Percentiles rank a stretch among this genome's conserved stretches.
Evolutionary conservation across 2,888 invertebrate genomes (phyloP).

Genomic region (Macroteleia sp.): DNA sequence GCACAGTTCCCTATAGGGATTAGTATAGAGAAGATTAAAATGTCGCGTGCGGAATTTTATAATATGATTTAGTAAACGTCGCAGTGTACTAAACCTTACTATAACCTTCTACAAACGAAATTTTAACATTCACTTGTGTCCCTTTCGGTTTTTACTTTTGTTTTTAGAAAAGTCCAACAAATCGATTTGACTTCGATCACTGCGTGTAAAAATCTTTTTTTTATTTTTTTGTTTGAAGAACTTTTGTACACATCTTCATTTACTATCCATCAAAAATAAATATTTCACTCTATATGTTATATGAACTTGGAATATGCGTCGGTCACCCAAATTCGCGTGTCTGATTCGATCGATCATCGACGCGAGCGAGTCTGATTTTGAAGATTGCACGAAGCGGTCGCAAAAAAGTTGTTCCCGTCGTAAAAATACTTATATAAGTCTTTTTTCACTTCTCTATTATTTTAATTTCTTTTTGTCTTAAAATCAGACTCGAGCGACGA

Average conservation of each 20-base stretch:
- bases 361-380: constrained; percentile 52
- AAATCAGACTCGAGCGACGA: constrained; percentile 61
- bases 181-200: constrained; percentile 6
- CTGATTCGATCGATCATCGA: constrained; percentile 20
- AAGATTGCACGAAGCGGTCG: constrained; percentile 9
- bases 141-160: too few relatives aligned
- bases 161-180: too few relatives aligned
- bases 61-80: too few relatives aligned
- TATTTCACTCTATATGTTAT: constrained; percentile 43
- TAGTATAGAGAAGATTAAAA: too few relatives aligned
- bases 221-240: constrained; percentile 8
- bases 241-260: constrained; percentile 42
- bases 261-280: constrained; percentile 57
- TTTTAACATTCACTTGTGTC: too few relatives aligned
- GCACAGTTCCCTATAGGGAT: too few relatives aligned
- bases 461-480: constrained; percentile 3
- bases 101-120: too few relatives aligned
- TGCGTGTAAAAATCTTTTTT: background rate
- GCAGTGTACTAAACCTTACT: too few relatives aligned
- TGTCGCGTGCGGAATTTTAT: too few relatives aligned
- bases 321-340: constrained; percentile 43
- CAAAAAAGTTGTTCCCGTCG: constrained; percentile 15
- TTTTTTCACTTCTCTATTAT: background rate
- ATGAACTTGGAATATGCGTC: constrained; percentile 40
- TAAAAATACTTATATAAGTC: constrained; percentile 22